These are phyloP conservation scores for Squalus acanthias DNA, from an alignment of 2,797 vertebrate genomes.

Conservation along the genomic window DNA sequence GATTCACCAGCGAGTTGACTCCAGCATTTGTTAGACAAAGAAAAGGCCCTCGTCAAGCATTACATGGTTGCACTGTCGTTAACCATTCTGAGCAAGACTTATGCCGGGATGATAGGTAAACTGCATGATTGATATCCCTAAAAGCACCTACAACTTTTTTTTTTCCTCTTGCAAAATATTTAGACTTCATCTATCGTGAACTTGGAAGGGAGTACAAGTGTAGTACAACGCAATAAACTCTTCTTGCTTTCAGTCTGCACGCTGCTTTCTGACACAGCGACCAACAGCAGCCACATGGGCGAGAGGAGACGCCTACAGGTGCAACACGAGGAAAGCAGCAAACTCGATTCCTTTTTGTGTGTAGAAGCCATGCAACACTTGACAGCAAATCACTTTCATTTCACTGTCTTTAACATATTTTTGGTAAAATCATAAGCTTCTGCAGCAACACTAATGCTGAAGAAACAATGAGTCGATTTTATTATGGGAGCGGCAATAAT, in stretches of 20 bases:
- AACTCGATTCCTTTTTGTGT: background rate
- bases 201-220: background rate
- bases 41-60: background rate
- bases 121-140: background rate
- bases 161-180: background rate
- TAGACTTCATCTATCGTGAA: background rate
- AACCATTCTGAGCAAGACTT: background rate
- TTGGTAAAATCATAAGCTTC: background rate
- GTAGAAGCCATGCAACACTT: background rate
- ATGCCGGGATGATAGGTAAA: background rate
- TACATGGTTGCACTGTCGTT: background rate
- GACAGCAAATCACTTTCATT: background rate
- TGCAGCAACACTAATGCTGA: background rate
- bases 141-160: background rate
- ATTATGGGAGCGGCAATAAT: background rate
- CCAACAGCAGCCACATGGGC: background rate
- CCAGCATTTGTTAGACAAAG: background rate
- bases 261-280: background rate
- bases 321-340: background rate
- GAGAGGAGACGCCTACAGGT: constrained; percentile 29
- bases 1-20: background rate
- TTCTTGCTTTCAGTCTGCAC: background rate
- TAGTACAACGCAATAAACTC: background rate
- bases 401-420: background rate
- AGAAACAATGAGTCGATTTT: background rate